These are phyloP conservation scores for Limanda limanda DNA, from an alignment of 2,113 vertebrate genomes.

Conservation along the genomic window DNA sequence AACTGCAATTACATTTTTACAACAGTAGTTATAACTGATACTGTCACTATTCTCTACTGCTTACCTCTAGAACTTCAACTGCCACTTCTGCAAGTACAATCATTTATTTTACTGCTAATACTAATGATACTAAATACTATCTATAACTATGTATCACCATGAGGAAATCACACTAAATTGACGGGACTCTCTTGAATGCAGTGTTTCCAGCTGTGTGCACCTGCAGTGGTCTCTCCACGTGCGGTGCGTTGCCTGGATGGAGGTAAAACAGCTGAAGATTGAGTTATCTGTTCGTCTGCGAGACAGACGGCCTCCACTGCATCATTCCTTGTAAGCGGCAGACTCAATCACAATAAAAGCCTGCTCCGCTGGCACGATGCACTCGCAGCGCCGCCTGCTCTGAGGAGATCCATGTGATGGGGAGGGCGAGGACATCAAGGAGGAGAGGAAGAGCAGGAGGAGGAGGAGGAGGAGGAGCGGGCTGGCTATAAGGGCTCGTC, in stretches of 20 bases:
- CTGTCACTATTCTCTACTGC: background rate
- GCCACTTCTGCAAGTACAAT: background rate
- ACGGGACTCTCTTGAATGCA: background rate
- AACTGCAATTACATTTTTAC: conserved; percentile 14
- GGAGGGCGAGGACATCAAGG: conserved; percentile 32
- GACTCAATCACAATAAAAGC: conserved; percentile 76
- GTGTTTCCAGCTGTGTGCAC: conserved; percentile 8
- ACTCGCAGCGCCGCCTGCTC: conserved; percentile 46
- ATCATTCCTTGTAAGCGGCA: conserved; percentile 70
- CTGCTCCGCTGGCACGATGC: conserved; percentile 48
- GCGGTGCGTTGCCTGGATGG: background rate
- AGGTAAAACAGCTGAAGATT: conserved; percentile 47
- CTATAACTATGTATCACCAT: background rate
- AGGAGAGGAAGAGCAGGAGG: background rate
- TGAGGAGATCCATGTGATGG: conserved; percentile 54
- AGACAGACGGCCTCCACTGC: conserved; percentile 55
- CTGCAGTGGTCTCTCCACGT: background rate
- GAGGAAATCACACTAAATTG: background rate
- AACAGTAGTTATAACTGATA: background rate
- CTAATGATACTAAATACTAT: background rate
- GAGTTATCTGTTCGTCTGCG: conserved; percentile 55
- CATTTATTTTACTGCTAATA: background rate
- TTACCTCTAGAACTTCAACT: background rate
- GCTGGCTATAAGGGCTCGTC: background rate
- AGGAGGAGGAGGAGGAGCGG: too few species aligned